Evolutionary conservation across 2,113 vertebrate genomes (phyloP).

Genomic region (Lamprologus callipterus): DNA sequence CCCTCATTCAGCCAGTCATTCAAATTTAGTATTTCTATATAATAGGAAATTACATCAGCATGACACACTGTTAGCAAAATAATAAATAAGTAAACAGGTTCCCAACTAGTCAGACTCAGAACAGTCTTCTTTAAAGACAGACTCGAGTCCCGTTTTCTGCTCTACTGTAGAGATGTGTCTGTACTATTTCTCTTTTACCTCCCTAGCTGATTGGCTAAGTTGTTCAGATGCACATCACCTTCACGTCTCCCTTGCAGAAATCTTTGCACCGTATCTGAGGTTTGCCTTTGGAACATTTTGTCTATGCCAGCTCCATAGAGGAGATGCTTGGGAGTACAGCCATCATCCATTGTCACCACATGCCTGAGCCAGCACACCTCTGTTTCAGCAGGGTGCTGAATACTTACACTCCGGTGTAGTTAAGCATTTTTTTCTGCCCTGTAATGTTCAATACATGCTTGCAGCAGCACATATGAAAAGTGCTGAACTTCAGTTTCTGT

Average conservation of each 20-base stretch:
- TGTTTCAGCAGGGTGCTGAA: neutral
- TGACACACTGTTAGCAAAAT: neutral
- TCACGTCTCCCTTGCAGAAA: neutral
- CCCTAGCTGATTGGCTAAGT: neutral
- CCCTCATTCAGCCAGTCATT: fast-evolving
- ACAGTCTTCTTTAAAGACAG: neutral
- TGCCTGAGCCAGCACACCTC: neutral
- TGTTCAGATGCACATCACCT: neutral
- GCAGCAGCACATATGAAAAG: neutral
- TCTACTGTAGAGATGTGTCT: neutral
- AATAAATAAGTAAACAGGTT: neutral
- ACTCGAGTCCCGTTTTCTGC: neutral
- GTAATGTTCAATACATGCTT: neutral
- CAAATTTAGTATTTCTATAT: neutral
- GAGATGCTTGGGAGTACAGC: neutral
- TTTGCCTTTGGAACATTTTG: neutral
- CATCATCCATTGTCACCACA: neutral
- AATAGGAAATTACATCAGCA: neutral
- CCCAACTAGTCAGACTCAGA: neutral
- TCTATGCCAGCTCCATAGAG: neutral
- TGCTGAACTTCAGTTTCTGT: neutral
- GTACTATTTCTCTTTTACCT: neutral
- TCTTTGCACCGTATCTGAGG: neutral
- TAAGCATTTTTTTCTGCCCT: neutral
- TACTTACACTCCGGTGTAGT: neutral